Base-by-base conservation (phyloP, 2,888 invertebrate species). In the Halictus ligatus region DNA sequence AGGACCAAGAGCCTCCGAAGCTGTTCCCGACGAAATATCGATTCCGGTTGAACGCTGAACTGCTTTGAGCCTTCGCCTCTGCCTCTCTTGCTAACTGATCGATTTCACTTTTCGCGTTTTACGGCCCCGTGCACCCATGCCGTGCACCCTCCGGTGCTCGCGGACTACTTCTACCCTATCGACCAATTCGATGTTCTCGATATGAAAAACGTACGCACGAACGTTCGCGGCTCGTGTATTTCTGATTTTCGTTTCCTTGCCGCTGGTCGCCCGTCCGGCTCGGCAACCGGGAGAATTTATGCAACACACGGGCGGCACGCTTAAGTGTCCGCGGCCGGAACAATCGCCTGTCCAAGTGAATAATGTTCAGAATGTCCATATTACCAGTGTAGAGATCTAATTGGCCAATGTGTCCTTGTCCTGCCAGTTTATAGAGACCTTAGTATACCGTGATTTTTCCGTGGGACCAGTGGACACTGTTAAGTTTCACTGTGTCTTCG, bases 21-120 rank as follows among this genome's bases (percentile, higher is more conserved):
- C 74, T 74, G 74, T 74, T 74, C 50, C 43, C 40, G n/a, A 46
- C 74, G 74, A 74, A 25, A 74, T 71, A 71, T 71, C 43, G 71
- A 71, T 71, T n/a, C n/a, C 43, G 6, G 40, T 43, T 71, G n/a
- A 43, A n/a, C 43, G 10, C 13, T 40, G 43, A 71, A 71, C 43
- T n/a, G 43, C 43, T 71, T 71, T 21, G n/a, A 21, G 43, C 40
- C 12, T 35, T 5, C 5, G 35, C 35, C 12, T 18, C 29, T 18
- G 29, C 25, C n/a, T 43, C 40, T 71, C 43, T 43, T 43, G 71
- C 13, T 43, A 43, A 43, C 43, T 40, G 71, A 71, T 71, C 71
- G 69, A 69, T 69, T 69, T 69, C 69, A 40, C 69, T 35, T 69
- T 69, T 69, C 35, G 12, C 21, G 69, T 40, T 40, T 69, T 69